phyloP scores from a whole-genome alignment of 2,113 vertebrate genomes.

The Urocolius indicus region DNA sequence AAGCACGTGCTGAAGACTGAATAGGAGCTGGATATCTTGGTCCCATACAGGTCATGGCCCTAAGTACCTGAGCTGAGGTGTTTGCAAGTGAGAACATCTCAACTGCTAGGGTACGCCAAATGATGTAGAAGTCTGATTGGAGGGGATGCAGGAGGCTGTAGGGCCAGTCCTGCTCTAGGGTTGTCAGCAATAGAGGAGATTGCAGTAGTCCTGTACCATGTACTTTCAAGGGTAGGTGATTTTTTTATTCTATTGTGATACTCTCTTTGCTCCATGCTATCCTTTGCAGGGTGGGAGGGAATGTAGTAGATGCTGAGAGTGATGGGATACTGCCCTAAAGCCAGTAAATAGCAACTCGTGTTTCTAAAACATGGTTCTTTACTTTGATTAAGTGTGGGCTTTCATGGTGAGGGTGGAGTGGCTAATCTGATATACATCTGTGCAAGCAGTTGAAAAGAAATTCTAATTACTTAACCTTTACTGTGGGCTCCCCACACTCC shows the following conservation, averaged over 20 bases:
- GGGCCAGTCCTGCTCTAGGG: fast-evolving
- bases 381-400: background rate
- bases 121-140: background rate
- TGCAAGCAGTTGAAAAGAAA: conserved; percentile 15
- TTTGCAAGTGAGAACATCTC: background rate
- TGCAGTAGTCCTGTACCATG: fast-evolving
- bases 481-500: background rate
- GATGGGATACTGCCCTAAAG: conserved; percentile 4
- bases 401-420: background rate
- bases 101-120: background rate
- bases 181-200: background rate
- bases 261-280: background rate
- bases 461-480: conserved; percentile 12
- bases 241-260: background rate
- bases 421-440: conserved; percentile 17
- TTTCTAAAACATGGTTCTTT: conserved; percentile 9
- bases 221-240: background rate
- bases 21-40: background rate
- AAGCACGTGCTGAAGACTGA: background rate
- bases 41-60: fast-evolving
- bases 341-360: background rate
- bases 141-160: background rate
- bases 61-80: background rate
- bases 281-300: background rate
- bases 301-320: background rate